Base-by-base conservation (phyloP, 2,113 vertebrate genomes). In the Propithecus coquereli region DNA sequence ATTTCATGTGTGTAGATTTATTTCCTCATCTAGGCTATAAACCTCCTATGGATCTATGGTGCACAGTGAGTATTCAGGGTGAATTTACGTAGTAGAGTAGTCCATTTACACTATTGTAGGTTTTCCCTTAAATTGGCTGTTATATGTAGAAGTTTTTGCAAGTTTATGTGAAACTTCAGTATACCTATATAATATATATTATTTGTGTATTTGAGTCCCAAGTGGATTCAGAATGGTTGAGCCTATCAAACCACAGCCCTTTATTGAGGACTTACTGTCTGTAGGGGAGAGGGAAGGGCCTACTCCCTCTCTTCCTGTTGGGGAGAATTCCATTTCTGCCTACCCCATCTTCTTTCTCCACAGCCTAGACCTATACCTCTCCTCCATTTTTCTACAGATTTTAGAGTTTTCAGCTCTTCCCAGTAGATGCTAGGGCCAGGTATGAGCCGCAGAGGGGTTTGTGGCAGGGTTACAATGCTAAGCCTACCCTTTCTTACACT, bases 61-160 rank as follows among this genome's bases (percentile, higher is more conserved):
- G 23, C 25, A 65, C 70, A 76, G n/a, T 40, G 93, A 92, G 8
- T 74, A 54, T 82, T 65, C n/a, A 18, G 37, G 25, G 34, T 90
- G 2, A 61, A 66, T 97, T 94, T 92, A 37, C 27, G 13, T 88
- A 87, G 27, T 70, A 68, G 22, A 90, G 73, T 32, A 2, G 43
- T 68, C 66, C 37, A 22, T 93, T 91, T 94, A 61, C 18, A 92
- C 13, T 71, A n/a, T 40, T 52, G 18, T 37, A 43, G 3, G 13
- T 94, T 93, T 96, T 88, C 43, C 86, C 45, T 10, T 89, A 80
- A 93, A 87, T 65, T 87, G 80, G n/a, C 83, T 76, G 1, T 80
- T 97, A 73, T 47, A 13, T 20, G 1, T 61, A 68, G 82, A 80
- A 16, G 50, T 84, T 81, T 90, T 84, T 22, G 0, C 57, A 63